Conservation (phyloP, 2,888 invertebrate genomes). For the Drosophila gaucha region DNA sequence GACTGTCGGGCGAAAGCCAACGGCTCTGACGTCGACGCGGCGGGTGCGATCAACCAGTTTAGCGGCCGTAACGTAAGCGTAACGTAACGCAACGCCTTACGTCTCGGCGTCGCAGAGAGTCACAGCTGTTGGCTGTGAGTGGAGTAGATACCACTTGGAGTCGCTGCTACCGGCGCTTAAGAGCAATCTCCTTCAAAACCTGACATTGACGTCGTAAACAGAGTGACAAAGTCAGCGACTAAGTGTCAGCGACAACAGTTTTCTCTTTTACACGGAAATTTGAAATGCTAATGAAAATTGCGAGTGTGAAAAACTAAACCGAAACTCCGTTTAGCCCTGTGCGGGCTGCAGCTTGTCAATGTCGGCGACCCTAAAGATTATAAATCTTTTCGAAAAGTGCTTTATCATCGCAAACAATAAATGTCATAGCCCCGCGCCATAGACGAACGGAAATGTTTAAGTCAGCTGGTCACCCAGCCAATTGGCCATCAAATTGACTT, state of each 20-base stretch:
- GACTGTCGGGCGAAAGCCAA: constrained; percentile 76
- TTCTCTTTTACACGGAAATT: constrained; percentile 54
- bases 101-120: constrained; percentile 26
- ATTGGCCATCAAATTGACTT: constrained; percentile 39
- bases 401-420: constrained; percentile 37
- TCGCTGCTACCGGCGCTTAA: constrained; percentile 28
- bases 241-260: constrained; percentile 26
- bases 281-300: constrained; percentile 38
- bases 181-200: constrained; percentile 21
- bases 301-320: constrained; percentile 27
- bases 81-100: constrained; percentile 46
- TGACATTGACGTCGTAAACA: constrained; percentile 50
- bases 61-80: constrained; percentile 39
- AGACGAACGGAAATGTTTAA: constrained; percentile 27
- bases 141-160: too few relatives aligned
- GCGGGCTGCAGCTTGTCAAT: constrained; percentile 38
- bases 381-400: constrained; percentile 23
- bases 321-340: constrained; percentile 22
- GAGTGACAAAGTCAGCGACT: constrained; percentile 41
- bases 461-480: constrained; percentile 12
- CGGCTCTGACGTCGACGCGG: constrained; percentile 37
- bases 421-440: background rate
- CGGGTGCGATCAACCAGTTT: constrained; percentile 79
- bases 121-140: constrained; percentile 26
- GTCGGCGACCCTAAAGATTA: constrained; percentile 8